These are phyloP conservation scores for Leptosomus discolor DNA, from an alignment of 2,113 vertebrate species.

Conservation along the genomic window DNA sequence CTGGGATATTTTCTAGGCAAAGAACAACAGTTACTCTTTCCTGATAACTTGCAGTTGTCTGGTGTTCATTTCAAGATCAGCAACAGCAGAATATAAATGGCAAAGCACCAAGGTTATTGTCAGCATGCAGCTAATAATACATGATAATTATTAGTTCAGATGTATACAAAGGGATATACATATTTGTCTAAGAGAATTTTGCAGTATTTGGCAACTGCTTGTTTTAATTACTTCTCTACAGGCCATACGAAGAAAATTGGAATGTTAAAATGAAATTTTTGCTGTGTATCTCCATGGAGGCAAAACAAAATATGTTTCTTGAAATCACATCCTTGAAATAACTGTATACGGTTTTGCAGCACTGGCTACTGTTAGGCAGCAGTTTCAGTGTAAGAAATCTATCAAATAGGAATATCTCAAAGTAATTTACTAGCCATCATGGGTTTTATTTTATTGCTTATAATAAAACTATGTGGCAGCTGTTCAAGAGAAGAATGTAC, in stretches of 20 bases:
- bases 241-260: neutral
- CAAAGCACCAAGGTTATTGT: neutral
- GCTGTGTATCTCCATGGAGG: neutral
- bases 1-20: neutral
- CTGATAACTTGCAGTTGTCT: neutral
- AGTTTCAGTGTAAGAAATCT: neutral
- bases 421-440: constrained; percentile 21
- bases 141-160: neutral
- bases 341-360: neutral
- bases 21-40: neutral
- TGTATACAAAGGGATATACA: neutral
- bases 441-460: neutral
- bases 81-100: neutral
- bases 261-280: neutral
- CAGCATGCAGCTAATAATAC: neutral
- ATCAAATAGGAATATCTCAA: neutral
- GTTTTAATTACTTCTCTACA: neutral
- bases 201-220: neutral
- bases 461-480: neutral
- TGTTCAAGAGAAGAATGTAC: neutral
- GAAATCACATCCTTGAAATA: constrained; percentile 2
- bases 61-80: neutral
- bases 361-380: neutral
- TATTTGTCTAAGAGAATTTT: neutral
- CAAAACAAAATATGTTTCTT: neutral